Evolutionary conservation across 2,888 invertebrate species (phyloP).

Genomic region (Hesperia comma): DNA sequence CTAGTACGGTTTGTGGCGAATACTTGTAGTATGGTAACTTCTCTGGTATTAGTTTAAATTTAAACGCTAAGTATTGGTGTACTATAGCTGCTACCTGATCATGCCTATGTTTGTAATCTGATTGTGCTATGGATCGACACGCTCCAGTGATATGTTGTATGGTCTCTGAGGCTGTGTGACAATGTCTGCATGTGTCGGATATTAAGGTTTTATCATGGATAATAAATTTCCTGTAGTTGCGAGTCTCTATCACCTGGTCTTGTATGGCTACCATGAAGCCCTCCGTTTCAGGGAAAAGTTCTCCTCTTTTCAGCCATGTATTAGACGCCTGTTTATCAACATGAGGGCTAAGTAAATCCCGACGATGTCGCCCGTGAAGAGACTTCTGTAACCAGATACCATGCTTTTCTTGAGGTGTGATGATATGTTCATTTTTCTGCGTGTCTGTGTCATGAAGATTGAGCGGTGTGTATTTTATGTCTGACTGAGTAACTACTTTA

Average conservation of each 20-base stretch:
- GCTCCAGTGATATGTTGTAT: slow-evolving; percentile 40
- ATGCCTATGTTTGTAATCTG: slow-evolving; percentile 37
- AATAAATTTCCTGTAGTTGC: slow-evolving; percentile 35
- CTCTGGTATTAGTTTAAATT: slow-evolving; percentile 8
- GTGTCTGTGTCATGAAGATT: slow-evolving; percentile 4
- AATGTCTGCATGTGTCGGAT: slow-evolving; percentile 27
- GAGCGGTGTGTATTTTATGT: slow-evolving; percentile 7
- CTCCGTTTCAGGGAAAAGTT: slow-evolving; percentile 39
- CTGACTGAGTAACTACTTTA: background rate
- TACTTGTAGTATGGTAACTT: slow-evolving; percentile 32
- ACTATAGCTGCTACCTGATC: slow-evolving; percentile 34
- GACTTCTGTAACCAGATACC: slow-evolving; percentile 20
- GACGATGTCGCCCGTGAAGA: slow-evolving; percentile 22
- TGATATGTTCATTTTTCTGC: slow-evolving; percentile 2
- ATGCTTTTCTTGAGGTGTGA: background rate
- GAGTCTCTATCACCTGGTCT: slow-evolving; percentile 36
- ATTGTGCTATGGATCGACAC: slow-evolving; percentile 30
- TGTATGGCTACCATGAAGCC: slow-evolving; percentile 37
- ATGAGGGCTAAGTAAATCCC: slow-evolving; percentile 13
- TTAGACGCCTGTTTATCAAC: slow-evolving; percentile 39
- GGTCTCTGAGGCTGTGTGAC: slow-evolving; percentile 32
- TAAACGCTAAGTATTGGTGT: slow-evolving; percentile 25
- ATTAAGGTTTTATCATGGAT: background rate
- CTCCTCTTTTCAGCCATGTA: slow-evolving; percentile 34
- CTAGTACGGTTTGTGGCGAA: slow-evolving; percentile 15